Conservation (phyloP, 2,888 invertebrate species). For the Polyommatus iphigenia region DNA sequence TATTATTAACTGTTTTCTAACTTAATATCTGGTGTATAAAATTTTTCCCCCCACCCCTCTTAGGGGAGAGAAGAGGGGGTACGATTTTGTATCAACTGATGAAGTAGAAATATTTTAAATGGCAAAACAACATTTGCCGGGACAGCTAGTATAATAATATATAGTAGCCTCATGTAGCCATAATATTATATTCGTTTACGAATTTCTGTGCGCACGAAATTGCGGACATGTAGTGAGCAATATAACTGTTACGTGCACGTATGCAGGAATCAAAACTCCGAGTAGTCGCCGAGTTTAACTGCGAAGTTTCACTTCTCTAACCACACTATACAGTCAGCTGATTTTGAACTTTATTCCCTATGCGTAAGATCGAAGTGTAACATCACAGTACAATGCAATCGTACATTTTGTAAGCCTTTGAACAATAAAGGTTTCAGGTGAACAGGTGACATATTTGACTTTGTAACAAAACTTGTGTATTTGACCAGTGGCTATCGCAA, state of each 20-base stretch:
- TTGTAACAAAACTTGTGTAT: not conserved
- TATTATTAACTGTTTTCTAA: too few species aligned
- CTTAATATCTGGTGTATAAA: too few species aligned
- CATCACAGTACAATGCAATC: not conserved
- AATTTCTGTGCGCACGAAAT: not conserved
- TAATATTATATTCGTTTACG: not conserved
- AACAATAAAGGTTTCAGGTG: conserved; percentile 23
- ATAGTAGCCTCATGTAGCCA: too few species aligned
- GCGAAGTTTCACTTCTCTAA: not conserved
- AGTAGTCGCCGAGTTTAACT: not conserved
- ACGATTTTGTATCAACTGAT: too few species aligned
- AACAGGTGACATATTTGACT: conserved; percentile 19
- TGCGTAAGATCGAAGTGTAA: not conserved
- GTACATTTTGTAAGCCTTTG: conserved; percentile 23
- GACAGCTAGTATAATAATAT: too few species aligned
- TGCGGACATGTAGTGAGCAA: too few species aligned
- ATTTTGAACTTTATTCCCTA: not conserved
- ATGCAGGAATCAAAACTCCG: not conserved
- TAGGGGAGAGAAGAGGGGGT: too few species aligned
- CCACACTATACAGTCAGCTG: not conserved
- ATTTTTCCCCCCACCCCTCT: too few species aligned
- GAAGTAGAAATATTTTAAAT: too few species aligned
- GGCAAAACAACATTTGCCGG: too few species aligned
- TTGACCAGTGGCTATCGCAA: not conserved
- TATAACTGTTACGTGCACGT: not conserved